Conservation (phyloP, 2,888 invertebrate species). For the Agrotis segetum region DNA sequence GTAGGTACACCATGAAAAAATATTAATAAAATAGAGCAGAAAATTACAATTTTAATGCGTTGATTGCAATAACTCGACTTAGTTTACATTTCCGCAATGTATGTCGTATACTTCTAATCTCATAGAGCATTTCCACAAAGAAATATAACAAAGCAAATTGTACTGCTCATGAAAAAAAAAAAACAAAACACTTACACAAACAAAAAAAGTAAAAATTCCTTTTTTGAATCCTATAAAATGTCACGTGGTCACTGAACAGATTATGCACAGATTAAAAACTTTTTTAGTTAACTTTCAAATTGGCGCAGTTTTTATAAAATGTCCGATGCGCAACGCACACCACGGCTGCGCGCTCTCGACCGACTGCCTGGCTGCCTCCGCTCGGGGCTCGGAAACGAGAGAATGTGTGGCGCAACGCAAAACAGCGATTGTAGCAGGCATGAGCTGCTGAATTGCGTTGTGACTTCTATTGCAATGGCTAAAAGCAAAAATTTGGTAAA, state of each 20-base stretch:
- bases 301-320: slow-evolving; percentile 55
- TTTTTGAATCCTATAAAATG: slow-evolving; percentile 50
- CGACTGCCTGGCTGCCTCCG: slow-evolving; percentile 55
- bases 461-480: slow-evolving; percentile 32
- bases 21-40: slow-evolving; percentile 3
- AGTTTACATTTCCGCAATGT: slow-evolving; percentile 44
- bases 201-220: slow-evolving; percentile 51
- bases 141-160: slow-evolving; percentile 58
- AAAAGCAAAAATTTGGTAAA: slow-evolving; percentile 38
- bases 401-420: slow-evolving; percentile 64
- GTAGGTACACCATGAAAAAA: slow-evolving; percentile 9
- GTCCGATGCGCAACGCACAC: slow-evolving; percentile 69
- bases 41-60: neutral
- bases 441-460: slow-evolving; percentile 56
- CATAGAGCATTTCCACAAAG: slow-evolving; percentile 47
- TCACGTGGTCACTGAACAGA: slow-evolving; percentile 67
- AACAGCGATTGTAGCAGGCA: slow-evolving; percentile 62
- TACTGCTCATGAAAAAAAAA: slow-evolving; percentile 30
- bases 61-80: slow-evolving; percentile 6
- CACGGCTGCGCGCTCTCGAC: slow-evolving; percentile 69
- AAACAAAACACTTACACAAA: slow-evolving; percentile 52
- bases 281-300: slow-evolving; percentile 67
- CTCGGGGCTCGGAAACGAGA: slow-evolving; percentile 57
- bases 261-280: slow-evolving; percentile 62
- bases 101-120: slow-evolving; percentile 30